A percentile compares a stretch with the other conserved stretches of the same genome.
Conservation (phyloP, 2,888 invertebrate species). For the Apodemia mormo region DNA sequence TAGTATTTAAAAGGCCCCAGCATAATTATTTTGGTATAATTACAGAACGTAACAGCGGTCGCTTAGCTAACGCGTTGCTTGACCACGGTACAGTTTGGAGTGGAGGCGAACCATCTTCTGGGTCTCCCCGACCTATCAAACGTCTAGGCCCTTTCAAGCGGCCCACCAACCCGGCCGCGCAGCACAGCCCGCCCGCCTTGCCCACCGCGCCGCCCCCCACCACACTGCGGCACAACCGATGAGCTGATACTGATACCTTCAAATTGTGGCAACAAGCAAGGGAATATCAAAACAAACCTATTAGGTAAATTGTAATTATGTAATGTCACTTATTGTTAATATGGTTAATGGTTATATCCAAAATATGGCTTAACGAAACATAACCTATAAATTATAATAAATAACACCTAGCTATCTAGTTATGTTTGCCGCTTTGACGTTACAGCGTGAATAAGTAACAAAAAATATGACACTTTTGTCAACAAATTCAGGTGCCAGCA, state of each 20-base stretch:
- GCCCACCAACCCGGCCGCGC: slow-evolving; percentile 53
- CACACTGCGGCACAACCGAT: slow-evolving; percentile 56
- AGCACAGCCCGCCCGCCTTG: slow-evolving; percentile 43
- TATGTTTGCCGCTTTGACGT: too few relatives aligned
- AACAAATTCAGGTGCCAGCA: too few relatives aligned
- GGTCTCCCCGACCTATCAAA: slow-evolving; percentile 86
- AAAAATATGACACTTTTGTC: too few relatives aligned
- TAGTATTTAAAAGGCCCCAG: too few relatives aligned
- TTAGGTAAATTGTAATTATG: background rate
- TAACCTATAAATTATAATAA: too few relatives aligned
- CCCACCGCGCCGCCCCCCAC: slow-evolving; percentile 43
- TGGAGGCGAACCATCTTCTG: slow-evolving; percentile 53
- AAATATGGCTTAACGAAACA: too few relatives aligned
- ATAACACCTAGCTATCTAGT: too few relatives aligned
- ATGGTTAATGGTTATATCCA: too few relatives aligned
- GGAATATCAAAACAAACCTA: background rate
- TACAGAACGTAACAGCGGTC: slow-evolving; percentile 64
- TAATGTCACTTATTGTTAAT: background rate
- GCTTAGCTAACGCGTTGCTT: slow-evolving; percentile 82
- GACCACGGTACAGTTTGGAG: slow-evolving; percentile 80
- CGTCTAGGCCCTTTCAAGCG: slow-evolving; percentile 85
- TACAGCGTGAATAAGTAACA: too few relatives aligned
- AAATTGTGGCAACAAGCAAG: background rate
- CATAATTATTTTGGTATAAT: background rate
- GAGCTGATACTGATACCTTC: slow-evolving; percentile 40